phyloP scores from a whole-genome alignment of 2,797 vertebrate species.

The Sebastolobus alascanus region DNA sequence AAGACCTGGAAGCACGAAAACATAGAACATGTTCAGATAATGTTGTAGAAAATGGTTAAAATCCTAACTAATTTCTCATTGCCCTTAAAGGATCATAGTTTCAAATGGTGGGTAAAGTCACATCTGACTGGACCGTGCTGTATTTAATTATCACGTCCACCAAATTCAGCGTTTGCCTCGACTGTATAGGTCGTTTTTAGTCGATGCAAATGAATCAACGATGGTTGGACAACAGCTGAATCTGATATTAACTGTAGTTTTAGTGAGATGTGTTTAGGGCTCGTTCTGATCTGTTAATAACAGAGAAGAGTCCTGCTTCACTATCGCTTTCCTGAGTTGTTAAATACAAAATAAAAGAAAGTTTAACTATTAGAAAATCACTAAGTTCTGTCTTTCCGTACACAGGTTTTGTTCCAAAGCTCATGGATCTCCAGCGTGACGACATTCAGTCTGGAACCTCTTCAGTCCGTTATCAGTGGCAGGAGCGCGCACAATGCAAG shows the following conservation, averaged over 20 bases:
- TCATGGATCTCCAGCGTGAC: conserved; percentile 37
- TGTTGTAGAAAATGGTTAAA: conserved; percentile 19
- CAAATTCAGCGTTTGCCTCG: conserved; percentile 9
- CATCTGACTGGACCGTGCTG: conserved; percentile 15
- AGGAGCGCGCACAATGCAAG: conserved; percentile 37
- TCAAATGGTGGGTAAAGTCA: conserved; percentile 8
- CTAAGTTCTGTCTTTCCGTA: conserved; percentile 62
- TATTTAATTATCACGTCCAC: background rate
- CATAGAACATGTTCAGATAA: conserved; percentile 13
- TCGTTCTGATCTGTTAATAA: conserved; percentile 55
- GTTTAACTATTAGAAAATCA: conserved; percentile 68
- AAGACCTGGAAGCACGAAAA: conserved; percentile 56
- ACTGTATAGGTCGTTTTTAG: conserved; percentile 14
- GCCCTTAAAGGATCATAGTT: background rate
- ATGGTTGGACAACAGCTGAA: conserved; percentile 7
- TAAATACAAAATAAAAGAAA: conserved; percentile 80
- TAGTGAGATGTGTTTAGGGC: conserved; percentile 50
- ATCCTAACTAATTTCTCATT: conserved; percentile 8
- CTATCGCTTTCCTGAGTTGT: conserved; percentile 85
- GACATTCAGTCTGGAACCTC: conserved; percentile 32
- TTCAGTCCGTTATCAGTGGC: conserved; percentile 31
- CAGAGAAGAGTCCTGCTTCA: conserved; percentile 55
- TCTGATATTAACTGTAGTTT: conserved; percentile 33
- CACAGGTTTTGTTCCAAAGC: conserved; percentile 70
- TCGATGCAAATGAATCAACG: conserved; percentile 17